Conservation (phyloP, 2,888 invertebrate species). For the Tipula helvola region DNA sequence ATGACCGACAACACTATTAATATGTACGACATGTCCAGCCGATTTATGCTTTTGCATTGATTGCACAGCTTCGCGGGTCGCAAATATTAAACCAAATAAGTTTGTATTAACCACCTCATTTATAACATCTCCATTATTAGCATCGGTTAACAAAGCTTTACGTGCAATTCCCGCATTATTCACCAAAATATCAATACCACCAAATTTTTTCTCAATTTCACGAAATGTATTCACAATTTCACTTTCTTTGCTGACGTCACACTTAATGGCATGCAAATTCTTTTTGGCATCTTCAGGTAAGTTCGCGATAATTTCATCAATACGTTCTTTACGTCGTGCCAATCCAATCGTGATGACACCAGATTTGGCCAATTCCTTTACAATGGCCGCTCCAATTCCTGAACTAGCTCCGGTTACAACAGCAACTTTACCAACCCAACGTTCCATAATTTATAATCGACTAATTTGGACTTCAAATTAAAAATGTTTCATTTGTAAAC, state of each 20-base stretch:
- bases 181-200: constrained; percentile 42
- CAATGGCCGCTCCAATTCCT: constrained; percentile 42
- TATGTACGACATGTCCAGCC: constrained; percentile 36
- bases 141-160: constrained; percentile 16
- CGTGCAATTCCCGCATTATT: constrained; percentile 42
- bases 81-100: constrained; percentile 32
- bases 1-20: constrained; percentile 38
- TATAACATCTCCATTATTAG: constrained; percentile 20
- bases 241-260: constrained; percentile 41
- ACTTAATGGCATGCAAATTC: constrained; percentile 33
- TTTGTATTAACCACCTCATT: constrained; percentile 35
- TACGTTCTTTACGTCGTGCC: constrained; percentile 35
- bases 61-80: constrained; percentile 35
- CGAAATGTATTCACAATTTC: constrained; percentile 41
- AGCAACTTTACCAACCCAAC: constrained; percentile 35
- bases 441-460: not conserved
- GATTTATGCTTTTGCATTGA: constrained; percentile 36
- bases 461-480: too few relatives aligned
- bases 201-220: constrained; percentile 37
- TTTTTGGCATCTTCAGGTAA: not conserved
- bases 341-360: constrained; percentile 43
- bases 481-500: too few relatives aligned
- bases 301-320: constrained; percentile 25
- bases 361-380: constrained; percentile 31
- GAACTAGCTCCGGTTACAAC: constrained; percentile 48